phyloP scores from a whole-genome alignment of 1,140 invertebrate species.

The Stratiolaelaps scimitus region DNA sequence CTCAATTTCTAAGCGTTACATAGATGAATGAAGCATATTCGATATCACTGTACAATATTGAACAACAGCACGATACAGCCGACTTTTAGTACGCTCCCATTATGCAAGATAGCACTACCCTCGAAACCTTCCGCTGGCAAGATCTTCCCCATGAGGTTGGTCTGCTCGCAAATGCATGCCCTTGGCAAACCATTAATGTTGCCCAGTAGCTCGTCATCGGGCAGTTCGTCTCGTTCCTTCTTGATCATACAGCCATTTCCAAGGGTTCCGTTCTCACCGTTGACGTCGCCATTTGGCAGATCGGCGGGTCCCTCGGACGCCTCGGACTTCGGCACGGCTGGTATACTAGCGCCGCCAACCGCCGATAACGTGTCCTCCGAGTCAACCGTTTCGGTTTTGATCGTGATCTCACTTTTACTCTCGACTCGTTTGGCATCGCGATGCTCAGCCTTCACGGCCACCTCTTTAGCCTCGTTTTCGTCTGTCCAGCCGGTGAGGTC shows the following conservation, averaged over 20 bases:
- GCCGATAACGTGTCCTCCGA: conserved; percentile 20
- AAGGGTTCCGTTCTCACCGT: conserved; percentile 12
- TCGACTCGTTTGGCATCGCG: neutral
- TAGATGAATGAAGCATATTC: neutral
- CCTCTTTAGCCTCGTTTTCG: too few species aligned
- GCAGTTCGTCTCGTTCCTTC: neutral
- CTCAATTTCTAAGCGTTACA: too few species aligned
- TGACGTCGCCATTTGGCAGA: neutral
- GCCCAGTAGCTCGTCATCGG: neutral
- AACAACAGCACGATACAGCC: conserved; percentile 21
- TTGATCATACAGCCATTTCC: neutral
- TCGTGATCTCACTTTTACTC: neutral
- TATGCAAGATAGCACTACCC: neutral
- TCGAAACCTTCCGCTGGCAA: conserved; percentile 5
- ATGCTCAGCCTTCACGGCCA: too few species aligned
- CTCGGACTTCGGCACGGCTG: conserved; percentile 6
- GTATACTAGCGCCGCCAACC: neutral
- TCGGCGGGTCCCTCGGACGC: neutral
- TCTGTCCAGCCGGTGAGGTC: too few species aligned
- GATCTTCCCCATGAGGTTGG: conserved; percentile 12
- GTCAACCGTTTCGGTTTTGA: neutral
- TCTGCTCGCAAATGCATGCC: conserved; percentile 26
- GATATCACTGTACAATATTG: neutral
- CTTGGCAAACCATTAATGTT: conserved; percentile 1
- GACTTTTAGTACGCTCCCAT: conserved; percentile 9